phyloP scores from a whole-genome alignment of 2,888 invertebrate species.

The Ecdyonurus torrentis region DNA sequence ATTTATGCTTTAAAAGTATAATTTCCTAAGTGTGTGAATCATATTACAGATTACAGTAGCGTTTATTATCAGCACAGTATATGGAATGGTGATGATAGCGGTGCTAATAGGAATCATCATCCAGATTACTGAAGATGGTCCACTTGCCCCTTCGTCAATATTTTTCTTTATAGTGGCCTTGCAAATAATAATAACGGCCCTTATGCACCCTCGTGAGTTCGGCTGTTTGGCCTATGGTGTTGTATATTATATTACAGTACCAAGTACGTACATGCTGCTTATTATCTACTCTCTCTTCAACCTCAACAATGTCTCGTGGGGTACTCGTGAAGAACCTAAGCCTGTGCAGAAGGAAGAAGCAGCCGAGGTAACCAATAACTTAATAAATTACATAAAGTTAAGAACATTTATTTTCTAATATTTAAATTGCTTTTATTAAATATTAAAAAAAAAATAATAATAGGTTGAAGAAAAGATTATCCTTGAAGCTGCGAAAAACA shows the following conservation, averaged over 20 bases:
- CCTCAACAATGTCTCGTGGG: constrained; percentile 37
- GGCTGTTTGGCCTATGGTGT: constrained; percentile 23
- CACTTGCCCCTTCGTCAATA: constrained; percentile 25
- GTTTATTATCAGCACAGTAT: constrained; percentile 24
- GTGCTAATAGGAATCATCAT: constrained; percentile 23
- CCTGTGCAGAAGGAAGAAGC: constrained; percentile 20
- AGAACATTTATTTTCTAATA: too few species aligned
- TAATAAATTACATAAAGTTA: background rate
- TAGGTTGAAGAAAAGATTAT: background rate
- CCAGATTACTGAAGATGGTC: constrained; percentile 21
- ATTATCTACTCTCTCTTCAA: constrained; percentile 37
- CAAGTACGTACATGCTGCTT: constrained; percentile 35
- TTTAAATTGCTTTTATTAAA: background rate
- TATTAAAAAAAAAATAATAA: background rate
- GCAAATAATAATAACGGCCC: constrained; percentile 25
- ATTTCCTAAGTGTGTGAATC: background rate
- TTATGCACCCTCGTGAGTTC: constrained; percentile 27
- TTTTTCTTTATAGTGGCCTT: constrained; percentile 25
- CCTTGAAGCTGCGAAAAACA: background rate
- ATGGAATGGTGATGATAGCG: constrained; percentile 28
- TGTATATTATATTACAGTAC: constrained; percentile 36
- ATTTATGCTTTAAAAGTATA: background rate
- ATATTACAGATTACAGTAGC: constrained; percentile 21
- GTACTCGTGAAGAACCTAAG: constrained; percentile 32
- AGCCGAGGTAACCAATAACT: constrained; percentile 8